Evolutionary conservation across 2,113 vertebrate genomes (phyloP).

Genomic region (Oplegnathus fasciatus): DNA sequence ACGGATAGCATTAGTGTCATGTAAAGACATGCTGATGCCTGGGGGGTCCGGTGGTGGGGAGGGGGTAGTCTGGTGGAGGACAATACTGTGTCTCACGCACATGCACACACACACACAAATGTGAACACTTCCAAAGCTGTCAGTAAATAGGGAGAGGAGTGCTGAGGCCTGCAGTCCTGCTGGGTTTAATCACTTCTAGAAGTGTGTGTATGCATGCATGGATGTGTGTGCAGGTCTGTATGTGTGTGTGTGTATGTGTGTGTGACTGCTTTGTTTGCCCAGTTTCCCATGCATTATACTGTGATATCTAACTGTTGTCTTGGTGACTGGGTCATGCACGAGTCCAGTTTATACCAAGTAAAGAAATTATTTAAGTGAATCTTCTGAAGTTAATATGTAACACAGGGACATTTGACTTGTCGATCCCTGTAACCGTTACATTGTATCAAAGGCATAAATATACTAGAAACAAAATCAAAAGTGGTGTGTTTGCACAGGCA

Average conservation of each 20-base stretch:
- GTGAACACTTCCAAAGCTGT: conserved; percentile 50
- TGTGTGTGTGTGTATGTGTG: too few relatives aligned
- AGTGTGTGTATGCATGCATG: conserved; percentile 30
- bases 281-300: conserved; percentile 75
- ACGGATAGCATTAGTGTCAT: conserved; percentile 60
- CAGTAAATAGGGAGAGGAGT: conserved; percentile 48
- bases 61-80: conserved; percentile 55
- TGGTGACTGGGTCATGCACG: conserved; percentile 50
- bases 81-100: conserved; percentile 68
- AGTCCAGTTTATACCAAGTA: conserved; percentile 14
- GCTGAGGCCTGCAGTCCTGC: conserved; percentile 61
- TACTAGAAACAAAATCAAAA: not conserved
- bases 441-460: not conserved
- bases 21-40: conserved; percentile 70
- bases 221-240: conserved; percentile 14
- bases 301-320: conserved; percentile 69
- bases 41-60: conserved; percentile 36
- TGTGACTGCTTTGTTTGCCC: conserved; percentile 64
- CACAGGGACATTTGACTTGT: not conserved
- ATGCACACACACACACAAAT: conserved; percentile 34
- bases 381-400: not conserved
- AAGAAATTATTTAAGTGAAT: conserved; percentile 14
- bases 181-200: conserved; percentile 72
- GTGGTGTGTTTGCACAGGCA: not conserved
- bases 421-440: not conserved